Base-by-base conservation (phyloP, 2,888 invertebrate species). In the Ferdinandea cuprea region DNA sequence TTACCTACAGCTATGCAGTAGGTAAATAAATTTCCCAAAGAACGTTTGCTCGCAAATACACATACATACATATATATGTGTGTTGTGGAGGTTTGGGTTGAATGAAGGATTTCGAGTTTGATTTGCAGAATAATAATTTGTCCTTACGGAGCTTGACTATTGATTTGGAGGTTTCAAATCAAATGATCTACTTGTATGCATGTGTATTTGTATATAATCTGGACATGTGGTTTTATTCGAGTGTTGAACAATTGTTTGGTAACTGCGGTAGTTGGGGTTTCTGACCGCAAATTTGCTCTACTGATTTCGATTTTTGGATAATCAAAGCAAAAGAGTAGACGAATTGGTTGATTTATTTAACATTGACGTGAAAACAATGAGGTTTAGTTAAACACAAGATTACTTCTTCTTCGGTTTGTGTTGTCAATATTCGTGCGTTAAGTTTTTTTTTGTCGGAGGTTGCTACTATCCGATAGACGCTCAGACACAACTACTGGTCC, bases 71-170 rank as follows among this genome's bases (percentile, higher is more conserved):
- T 56, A 15, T 42, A 19, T 32, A 52, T 44, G 61, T 52, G 32
- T 61, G 42, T 61, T 35, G 32, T 7, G 40, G 15, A 46, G 21
- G 15, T 25, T 25, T 32, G 8, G 0, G 17, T 9, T 19, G 32
- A 32, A 6, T n/a, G 25, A 15, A 8, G 42, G 25, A 32, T 17
- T 61, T 44, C 19, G 50, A 61, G 52, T 61, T 59, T 28, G 6
- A 50, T 58, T 46, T 56, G 32, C n/a, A 37, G 32, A 68, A 54
- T 52, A 52, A 50, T 66, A 30, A 66, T 42, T 52, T 13, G 19
- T 11, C 17, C 42, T 8, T 68, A 15, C 15, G 9, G 19, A 19
- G 19, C 3, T 13, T 17, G 21, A 8, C 19, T 52, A 66, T 42
- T 42, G 30, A 66, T 42, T 66, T 40, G 13, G 5, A 25, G 9